Percentiles rank a stretch among this genome's conserved stretches.
Conservation (phyloP, 2,888 invertebrate species). For the Belgica antarctica region DNA sequence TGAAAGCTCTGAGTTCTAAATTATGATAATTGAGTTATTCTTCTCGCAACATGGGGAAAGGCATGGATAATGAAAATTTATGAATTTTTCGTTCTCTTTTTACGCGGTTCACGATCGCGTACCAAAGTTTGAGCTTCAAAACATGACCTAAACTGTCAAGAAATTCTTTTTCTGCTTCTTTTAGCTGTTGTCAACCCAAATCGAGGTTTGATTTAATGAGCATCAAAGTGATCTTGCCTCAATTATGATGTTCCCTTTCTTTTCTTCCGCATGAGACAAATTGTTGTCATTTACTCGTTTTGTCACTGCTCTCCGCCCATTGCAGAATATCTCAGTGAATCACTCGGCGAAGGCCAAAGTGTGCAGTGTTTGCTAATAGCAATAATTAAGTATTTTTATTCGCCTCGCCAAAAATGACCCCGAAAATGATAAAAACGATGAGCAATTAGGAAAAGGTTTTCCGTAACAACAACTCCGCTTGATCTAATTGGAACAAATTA, state of each 20-base stretch:
- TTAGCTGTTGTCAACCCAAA: slow-evolving; percentile 23
- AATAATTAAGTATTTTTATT: slow-evolving; percentile 12
- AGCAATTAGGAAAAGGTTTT: slow-evolving; percentile 2
- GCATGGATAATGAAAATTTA: slow-evolving; percentile 42
- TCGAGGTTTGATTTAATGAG: slow-evolving; percentile 27
- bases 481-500: slow-evolving; percentile 34
- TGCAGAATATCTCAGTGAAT: too few relatives aligned
- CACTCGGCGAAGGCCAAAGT: background rate
- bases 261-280: background rate
- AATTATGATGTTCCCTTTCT: slow-evolving; percentile 1
- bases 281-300: too few relatives aligned
- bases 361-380: background rate
- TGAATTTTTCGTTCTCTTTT: slow-evolving; percentile 13
- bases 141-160: slow-evolving; percentile 27
- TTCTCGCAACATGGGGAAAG: slow-evolving; percentile 17
- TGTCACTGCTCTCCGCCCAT: too few relatives aligned
- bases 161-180: background rate
- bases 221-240: background rate
- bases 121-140: background rate
- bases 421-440: slow-evolving; percentile 19
- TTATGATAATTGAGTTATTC: slow-evolving; percentile 43
- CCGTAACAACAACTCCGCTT: background rate
- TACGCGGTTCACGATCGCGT: too few relatives aligned
- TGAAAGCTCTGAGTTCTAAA: slow-evolving; percentile 39
- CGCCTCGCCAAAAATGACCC: background rate